Conservation (phyloP, 2,113 vertebrate genomes). For the Chitala chitala region DNA sequence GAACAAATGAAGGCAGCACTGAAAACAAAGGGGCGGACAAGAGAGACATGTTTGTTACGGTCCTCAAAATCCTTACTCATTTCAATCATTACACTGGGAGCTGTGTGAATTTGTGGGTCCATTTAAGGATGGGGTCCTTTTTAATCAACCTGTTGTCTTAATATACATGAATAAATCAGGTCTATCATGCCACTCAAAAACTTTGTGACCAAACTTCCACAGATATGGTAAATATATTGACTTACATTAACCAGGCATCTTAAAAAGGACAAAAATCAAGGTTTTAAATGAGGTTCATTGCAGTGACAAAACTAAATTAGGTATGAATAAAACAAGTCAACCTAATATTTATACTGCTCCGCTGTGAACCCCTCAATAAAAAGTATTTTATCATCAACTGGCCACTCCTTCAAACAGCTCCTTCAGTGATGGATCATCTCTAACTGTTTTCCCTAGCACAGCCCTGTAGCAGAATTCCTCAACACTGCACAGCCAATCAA, state of each 20-base stretch:
- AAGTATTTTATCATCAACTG: not conserved
- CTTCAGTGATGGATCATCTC: slow-evolving; percentile 18
- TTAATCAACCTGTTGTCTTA: not conserved
- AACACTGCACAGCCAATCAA: slow-evolving; percentile 51
- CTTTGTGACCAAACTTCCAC: not conserved
- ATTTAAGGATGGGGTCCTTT: not conserved
- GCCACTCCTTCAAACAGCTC: slow-evolving; percentile 20
- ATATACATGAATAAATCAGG: not conserved
- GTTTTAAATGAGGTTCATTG: slow-evolving; percentile 2
- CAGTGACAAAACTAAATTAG: not conserved
- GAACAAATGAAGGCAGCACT: not conserved
- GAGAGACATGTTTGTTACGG: not conserved
- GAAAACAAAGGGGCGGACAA: not conserved
- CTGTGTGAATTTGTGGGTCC: slow-evolving; percentile 10
- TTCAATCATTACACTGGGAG: slow-evolving; percentile 11
- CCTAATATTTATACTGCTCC: slow-evolving; percentile 13
- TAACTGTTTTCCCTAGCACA: not conserved
- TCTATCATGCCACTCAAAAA: not conserved
- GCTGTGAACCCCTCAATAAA: not conserved
- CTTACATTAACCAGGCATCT: not conserved
- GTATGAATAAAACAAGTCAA: not conserved
- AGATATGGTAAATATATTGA: too few species aligned
- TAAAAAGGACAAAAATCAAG: not conserved
- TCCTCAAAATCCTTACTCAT: slow-evolving; percentile 3
- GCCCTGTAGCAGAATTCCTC: slow-evolving; percentile 22